A percentile compares a stretch with the other conserved stretches of the same genome.
Conservation (phyloP, 2,113 vertebrate species). For the Puffinus mauretanicus region DNA sequence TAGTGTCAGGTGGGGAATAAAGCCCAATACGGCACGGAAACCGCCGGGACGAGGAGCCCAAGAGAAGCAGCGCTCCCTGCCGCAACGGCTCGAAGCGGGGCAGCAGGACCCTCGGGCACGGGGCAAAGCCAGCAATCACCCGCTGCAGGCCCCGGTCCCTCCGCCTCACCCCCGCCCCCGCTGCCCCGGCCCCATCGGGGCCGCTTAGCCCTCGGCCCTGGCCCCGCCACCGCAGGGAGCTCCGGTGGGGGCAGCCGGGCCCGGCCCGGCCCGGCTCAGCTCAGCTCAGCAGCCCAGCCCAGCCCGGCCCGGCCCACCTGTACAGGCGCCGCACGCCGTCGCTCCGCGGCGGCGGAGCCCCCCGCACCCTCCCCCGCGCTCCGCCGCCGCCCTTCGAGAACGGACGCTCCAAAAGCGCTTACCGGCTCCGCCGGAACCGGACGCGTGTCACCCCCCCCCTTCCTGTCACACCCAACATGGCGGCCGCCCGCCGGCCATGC, state of each 20-base stretch:
- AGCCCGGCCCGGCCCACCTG: not conserved
- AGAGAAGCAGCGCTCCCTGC: not conserved
- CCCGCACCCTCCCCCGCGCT: no score
- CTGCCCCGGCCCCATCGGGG: not conserved
- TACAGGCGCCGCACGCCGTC: not conserved
- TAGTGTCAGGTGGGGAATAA: rapidly evolving
- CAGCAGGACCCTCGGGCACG: not conserved
- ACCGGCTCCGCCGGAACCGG: not conserved
- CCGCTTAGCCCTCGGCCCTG: not conserved
- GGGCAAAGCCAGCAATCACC: not conserved
- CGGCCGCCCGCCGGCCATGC: rapidly evolving
- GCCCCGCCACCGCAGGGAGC: no score
- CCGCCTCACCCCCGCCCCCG: not conserved
- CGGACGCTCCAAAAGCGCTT: not conserved
- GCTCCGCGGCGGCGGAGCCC: not conserved
- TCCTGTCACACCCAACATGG: not conserved
- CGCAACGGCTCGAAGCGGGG: rapidly evolving
- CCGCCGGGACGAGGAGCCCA: no score
- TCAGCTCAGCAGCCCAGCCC: no score
- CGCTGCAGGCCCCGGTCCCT: not conserved
- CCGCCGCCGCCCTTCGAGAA: not conserved
- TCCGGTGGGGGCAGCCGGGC: not conserved
- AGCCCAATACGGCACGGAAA: rapidly evolving
- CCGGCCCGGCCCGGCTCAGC: not conserved
- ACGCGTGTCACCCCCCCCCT: not conserved